Base-by-base conservation (phyloP, 2,797 vertebrate genomes). In the Pelochelys cantorii region DNA sequence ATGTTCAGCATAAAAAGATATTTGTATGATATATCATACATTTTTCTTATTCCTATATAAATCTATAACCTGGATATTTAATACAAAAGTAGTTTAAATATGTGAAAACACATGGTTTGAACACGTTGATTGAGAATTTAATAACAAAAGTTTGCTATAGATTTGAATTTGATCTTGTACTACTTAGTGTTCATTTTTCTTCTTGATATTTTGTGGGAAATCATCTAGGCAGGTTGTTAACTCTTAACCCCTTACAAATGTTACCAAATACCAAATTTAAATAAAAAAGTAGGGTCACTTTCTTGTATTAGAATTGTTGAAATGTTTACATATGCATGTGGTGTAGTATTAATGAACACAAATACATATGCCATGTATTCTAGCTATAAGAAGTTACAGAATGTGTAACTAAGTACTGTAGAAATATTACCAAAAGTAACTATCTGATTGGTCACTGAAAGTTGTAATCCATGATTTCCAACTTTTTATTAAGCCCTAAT, bases 1-100 rank as follows among this genome's bases (percentile, higher is more conserved):
- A 97, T 29, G 31, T 96, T 97, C 94, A 96, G 90, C 91, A 87
- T 97, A 95, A 95, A 96, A 79, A 95, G 83, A 88, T 92, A 81
- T 95, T 95, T 85, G 65, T 92, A 9, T 90, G 83, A 93, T 89
- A 85, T 79, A 48, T 14, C 60, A 34, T 81, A 37, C n/a, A 83
- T 23, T 93, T 92, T n/a, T 25, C 0, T 91, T 53, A 2, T 74
- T 14, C 15, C 1, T 90, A 12, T 85, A 87, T 89, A 90, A 34
- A 29, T 48, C 6, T 3, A 22, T 78, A 83, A 60, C 2, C 1
- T 57, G 53, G 65, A 27, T 31, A 52, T 88, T 79, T 89, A 93
- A 57, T 74, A 84, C 85, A 88, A 52, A 52, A 83, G 83, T 62
- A 78, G 81, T 89, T 3, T 0, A 87, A 89, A 68, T 29, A 31